Percentiles rank a stretch among this genome's conserved stretches.
These are phyloP conservation scores for Octopus bimaculoides DNA, from an alignment of 1,140 invertebrate genomes.

Conservation along the genomic window DNA sequence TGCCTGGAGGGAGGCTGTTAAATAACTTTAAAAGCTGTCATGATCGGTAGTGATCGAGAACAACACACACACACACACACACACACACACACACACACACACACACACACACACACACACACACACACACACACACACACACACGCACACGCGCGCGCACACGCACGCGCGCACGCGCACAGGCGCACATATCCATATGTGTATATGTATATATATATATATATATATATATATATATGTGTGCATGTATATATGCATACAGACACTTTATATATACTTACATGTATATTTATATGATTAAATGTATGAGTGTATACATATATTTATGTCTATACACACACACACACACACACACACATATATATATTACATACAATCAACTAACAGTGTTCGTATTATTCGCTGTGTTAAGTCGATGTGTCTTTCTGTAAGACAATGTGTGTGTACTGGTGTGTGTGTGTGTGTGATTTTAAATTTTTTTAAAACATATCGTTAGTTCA, in stretches of 20 bases:
- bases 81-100: neutral
- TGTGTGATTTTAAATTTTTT: neutral
- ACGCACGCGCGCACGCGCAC: neutral
- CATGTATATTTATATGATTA: neutral
- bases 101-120: neutral
- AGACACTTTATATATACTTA: neutral
- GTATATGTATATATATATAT: neutral
- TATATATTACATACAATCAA: neutral
- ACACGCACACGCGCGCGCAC: neutral
- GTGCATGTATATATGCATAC: neutral
- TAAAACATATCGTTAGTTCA: no score
- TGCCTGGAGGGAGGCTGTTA: no score
- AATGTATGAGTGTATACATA: neutral
- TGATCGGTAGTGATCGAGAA: no score
- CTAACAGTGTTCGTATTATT: no score
- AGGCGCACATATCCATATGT: neutral
- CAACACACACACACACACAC: neutral
- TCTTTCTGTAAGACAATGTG: neutral
- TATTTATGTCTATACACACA: neutral
- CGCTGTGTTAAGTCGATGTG: no score
- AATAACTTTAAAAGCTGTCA: no score
- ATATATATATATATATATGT: neutral
- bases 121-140: neutral
- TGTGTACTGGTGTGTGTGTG: neutral
- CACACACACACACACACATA: neutral